Conservation (phyloP, 2,113 vertebrate species). For the Brienomyrus brachyistius region DNA sequence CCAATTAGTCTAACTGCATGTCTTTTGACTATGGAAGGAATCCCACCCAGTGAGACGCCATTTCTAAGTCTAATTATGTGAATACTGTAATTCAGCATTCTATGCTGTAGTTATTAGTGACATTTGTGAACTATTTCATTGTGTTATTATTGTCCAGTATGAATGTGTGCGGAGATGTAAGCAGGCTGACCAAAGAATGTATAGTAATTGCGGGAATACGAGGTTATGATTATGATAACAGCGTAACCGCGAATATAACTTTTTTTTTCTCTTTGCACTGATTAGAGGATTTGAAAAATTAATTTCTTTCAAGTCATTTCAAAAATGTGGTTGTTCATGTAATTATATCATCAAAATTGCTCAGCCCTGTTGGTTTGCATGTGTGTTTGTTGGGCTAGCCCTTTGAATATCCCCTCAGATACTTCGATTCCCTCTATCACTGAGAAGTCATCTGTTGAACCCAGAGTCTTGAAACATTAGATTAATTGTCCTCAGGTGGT, state of each 20-base stretch:
- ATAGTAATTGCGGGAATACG: background rate
- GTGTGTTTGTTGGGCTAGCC: background rate
- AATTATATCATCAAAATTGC: background rate
- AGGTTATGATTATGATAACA: slow-evolving; percentile 9
- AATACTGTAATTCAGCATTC: background rate
- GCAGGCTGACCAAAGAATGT: background rate
- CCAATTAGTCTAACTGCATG: background rate
- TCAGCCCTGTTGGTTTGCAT: background rate
- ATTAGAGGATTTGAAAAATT: background rate
- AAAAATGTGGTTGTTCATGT: background rate
- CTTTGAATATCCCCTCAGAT: background rate
- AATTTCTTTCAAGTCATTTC: slow-evolving; percentile 1
- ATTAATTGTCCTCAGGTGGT: slow-evolving; percentile 18
- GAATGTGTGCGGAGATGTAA: background rate
- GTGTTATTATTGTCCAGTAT: background rate
- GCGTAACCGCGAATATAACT: background rate
- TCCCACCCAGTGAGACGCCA: background rate
- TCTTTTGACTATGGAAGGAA: background rate
- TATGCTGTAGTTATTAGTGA: background rate
- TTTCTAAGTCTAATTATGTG: background rate
- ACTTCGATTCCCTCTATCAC: background rate
- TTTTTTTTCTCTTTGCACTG: background rate
- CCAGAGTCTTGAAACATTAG: background rate
- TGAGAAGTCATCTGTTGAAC: background rate
- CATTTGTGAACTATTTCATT: background rate